Base-by-base conservation (phyloP, 2,113 vertebrate species). In the Catharus fuscescens region DNA sequence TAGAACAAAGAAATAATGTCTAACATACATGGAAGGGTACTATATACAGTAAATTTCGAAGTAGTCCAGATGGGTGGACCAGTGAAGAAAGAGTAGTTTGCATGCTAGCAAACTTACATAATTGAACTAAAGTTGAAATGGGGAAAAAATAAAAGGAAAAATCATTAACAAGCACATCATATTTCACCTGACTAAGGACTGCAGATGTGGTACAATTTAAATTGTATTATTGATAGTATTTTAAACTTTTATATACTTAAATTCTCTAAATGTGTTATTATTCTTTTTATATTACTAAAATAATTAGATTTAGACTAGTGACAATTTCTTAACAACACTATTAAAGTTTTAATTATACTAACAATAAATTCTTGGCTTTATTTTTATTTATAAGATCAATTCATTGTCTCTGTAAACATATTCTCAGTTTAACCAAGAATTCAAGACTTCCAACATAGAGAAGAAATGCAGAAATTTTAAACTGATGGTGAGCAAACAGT, bases 401-500 rank as follows among this genome's bases (percentile, higher is more conserved):
- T 62, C 65, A 2, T 16, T 10, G 36, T 3, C 1, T 9, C 6
- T n/a, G n/a, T 53, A 61, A 70, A 48, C 2, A 57, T 26, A 34
- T 57, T 28, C 9, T 54, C 47, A 53, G 3, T 66, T 38, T 80
- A 45, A 76, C 8, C 21, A 15, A 79, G 23, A 8, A 73, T 65
- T 9, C 2, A 8, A 86, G 31, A 73, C n/a, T 14, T 71, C 9
- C 10, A 86, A 5, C 16, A 50, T 9, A 36, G 53, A 12, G 13
- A 65, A 81, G 48, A 48, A 59, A 64, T 26, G 10, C 5, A 53
- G 18, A 76, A 71, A 54, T 38, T 64, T 71, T 67, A 52, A 83
- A 88, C 0, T 0, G 10, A 5, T 36, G 14, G 4, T 1, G 10
- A 92, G 26, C 20, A 42, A 25, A 20, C 2, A 14, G 1, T 38